Base-by-base conservation (phyloP, 2,888 invertebrate species). In the Melinaea menophilus region DNA sequence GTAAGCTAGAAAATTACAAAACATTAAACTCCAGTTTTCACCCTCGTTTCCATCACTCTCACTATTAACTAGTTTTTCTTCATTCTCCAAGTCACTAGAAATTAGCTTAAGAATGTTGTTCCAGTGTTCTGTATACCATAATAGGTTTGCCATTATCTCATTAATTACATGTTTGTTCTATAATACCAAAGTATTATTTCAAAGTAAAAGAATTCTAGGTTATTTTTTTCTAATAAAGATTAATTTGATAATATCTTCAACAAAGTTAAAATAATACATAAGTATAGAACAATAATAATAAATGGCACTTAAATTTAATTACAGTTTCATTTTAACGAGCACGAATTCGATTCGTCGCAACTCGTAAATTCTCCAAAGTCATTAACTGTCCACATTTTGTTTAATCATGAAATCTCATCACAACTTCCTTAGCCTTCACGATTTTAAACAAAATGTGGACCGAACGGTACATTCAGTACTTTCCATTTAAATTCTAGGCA, bases 41-140 rank as follows among this genome's bases (percentile, higher is more conserved):
- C 68, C 64, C 46, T 62, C 62, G 54, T 61, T 59, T 48, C 9
- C 34, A 55, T 63, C 62, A 68, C 69, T 68, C 69, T 74, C 76
- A 71, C 74, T 77, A 22, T 46, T 48, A 13, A 34, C 59, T 11
- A 56, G 59, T 63, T 63, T 63, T 63, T 63, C 31, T 59, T 41
- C 4, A 45, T n/a, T 45, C 56, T 56, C 48, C n/a, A 13, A 58
- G 34, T 58, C 13, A 35, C 35, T 37, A 7, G 12, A 13, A 35
- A 41, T 59, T 56, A 54, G 56, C 54, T 37, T 46, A 54, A 56
- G 60, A 63, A 60, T 63, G 63, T 22, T 35, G 59, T 57, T 57
- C 22, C 48, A 31, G 58, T 55, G 35, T 54, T 58, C 47, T 33
- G 54, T 51, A 4, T n/a, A 46, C 55, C 13, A 55, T 58, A 58